A percentile compares a stretch with the other conserved stretches of the same genome.
phyloP scores from a whole-genome alignment of 1,140 invertebrate genomes.

The Aradophagus sp. region DNA sequence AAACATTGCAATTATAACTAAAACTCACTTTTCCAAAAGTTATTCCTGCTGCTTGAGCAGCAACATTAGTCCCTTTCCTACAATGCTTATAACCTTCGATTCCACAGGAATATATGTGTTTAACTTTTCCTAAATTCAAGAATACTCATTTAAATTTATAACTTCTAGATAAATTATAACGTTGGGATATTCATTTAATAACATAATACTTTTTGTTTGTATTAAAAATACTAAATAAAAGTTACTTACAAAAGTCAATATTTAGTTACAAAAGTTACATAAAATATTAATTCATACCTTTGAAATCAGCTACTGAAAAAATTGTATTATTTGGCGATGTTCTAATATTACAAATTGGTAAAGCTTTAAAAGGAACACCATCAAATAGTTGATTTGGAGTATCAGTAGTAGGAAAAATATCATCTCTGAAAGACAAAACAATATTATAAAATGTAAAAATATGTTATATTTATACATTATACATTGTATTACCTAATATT shows the following conservation, averaged over 20 bases:
- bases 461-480: too few relatives aligned
- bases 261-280: too few relatives aligned
- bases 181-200: too few relatives aligned
- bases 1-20: too few relatives aligned
- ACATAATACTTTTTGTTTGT: too few relatives aligned
- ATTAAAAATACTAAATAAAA: too few relatives aligned
- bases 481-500: too few relatives aligned
- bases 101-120: constrained; percentile 80
- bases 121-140: constrained; percentile 5
- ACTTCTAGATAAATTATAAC: too few relatives aligned
- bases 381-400: constrained; percentile 85
- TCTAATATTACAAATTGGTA: constrained; percentile 89
- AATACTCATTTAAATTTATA: constrained; percentile 4
- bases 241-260: constrained; percentile 1
- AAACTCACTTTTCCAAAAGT: constrained; percentile 81
- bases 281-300: too few relatives aligned
- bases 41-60: constrained; percentile 93
- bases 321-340: constrained; percentile 92
- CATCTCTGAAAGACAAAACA: constrained; percentile 77
- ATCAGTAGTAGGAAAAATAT: constrained; percentile 83
- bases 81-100: constrained; percentile 96
- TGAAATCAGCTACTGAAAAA: constrained; percentile 81
- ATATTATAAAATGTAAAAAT: constrained; percentile 2
- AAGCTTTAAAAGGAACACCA: constrained; percentile 84
- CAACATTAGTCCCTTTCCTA: constrained; percentile 95